phyloP scores from a whole-genome alignment of 53 echinoderm and acorn worm genomes.

The Holothuria scabra region DNA sequence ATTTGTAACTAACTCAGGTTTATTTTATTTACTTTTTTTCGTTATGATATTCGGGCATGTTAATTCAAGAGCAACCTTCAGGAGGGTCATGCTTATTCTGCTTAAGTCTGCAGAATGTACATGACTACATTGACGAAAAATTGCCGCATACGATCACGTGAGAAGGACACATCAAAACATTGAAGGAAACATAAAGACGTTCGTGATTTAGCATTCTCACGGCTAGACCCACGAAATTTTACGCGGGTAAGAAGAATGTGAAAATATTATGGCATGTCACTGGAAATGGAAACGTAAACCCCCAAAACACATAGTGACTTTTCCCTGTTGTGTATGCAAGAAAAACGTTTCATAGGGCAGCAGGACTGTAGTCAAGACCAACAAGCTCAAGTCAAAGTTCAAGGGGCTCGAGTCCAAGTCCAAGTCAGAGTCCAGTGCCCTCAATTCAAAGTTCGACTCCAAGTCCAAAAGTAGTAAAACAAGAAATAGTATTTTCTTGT shows the following conservation, averaged over 20 bases:
- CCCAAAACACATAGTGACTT: no score
- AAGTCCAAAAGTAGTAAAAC: no score
- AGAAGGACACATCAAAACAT: constrained; percentile 33
- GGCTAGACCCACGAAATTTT: constrained; percentile 55
- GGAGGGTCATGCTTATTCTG: constrained; percentile 49
- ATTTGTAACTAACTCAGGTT: constrained; percentile 43
- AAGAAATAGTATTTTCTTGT: no score
- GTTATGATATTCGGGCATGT: constrained; percentile 59
- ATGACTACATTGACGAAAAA: constrained; percentile 60
- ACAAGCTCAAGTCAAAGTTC: no score
- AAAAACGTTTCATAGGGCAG: no score
- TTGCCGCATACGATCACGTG: constrained; percentile 40
- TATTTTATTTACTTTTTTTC: constrained; percentile 51
- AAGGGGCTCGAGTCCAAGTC: no score
- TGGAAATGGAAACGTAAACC: constrained; percentile 12
- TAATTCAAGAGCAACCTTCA: constrained; percentile 54
- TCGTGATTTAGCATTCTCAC: constrained; percentile 26
- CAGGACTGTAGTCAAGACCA: not conserved
- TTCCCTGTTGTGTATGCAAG: no score
- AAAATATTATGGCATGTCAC: constrained; percentile 53
- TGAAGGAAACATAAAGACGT: constrained; percentile 8
- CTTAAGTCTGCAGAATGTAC: constrained; percentile 28
- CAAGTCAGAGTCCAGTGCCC: no score
- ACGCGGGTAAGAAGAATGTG: constrained; percentile 17
- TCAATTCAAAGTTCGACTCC: no score